Conservation (phyloP, 2,113 vertebrate species). For the Calidris pygmaea region DNA sequence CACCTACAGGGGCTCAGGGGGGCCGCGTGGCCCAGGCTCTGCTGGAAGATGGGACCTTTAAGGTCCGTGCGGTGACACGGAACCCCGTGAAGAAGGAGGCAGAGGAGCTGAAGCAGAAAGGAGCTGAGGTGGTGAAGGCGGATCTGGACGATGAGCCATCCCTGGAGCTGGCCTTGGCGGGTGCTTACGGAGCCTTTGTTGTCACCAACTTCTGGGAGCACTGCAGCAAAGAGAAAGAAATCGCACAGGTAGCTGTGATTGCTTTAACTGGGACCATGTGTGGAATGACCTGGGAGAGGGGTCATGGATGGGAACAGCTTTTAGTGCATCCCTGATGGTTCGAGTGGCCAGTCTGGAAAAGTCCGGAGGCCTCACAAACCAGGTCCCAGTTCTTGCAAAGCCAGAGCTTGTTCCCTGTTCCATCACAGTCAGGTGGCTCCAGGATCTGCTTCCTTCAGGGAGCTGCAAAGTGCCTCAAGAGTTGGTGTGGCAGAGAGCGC, state of each 20-base stretch:
- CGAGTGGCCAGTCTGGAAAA: neutral
- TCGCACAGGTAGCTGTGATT: conserved; percentile 46
- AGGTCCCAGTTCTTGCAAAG: neutral
- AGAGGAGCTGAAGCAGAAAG: conserved; percentile 11
- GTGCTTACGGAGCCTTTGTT: conserved; percentile 62
- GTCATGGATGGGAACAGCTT: neutral
- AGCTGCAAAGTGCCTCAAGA: rapidly evolving
- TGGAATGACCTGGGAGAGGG: rapidly evolving
- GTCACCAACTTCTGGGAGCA: conserved; percentile 77
- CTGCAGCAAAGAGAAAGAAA: conserved; percentile 69
- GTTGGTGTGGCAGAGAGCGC: rapidly evolving
- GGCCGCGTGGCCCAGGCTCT: conserved; percentile 63
- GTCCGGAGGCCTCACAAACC: neutral
- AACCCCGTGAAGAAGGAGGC: conserved; percentile 45
- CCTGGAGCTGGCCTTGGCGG: conserved; percentile 57
- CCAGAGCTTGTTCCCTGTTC: neutral
- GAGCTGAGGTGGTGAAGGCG: conserved; percentile 67
- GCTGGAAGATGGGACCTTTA: conserved; percentile 64
- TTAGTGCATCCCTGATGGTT: neutral
- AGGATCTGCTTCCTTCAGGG: neutral
- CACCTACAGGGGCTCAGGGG: conserved; percentile 63
- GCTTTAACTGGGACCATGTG: rapidly evolving
- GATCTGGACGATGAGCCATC: conserved; percentile 60
- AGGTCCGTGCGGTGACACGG: conserved; percentile 58
- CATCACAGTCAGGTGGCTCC: rapidly evolving